Evolutionary conservation across 2,888 invertebrate genomes (phyloP).

Genomic region (Archips crataeganus): DNA sequence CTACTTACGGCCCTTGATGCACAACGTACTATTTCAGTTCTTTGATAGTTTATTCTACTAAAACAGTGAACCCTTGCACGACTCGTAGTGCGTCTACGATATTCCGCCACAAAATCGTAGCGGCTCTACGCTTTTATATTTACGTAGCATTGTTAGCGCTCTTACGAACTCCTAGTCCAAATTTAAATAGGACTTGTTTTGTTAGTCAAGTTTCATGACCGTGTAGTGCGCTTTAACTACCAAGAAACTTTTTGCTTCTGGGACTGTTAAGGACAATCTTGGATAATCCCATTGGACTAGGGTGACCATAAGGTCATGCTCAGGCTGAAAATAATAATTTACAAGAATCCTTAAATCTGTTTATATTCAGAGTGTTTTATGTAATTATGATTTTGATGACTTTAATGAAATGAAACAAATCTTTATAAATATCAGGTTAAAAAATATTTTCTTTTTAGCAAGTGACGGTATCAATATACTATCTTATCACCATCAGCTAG

Average conservation of each 20-base stretch:
- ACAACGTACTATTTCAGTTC: too few relatives aligned
- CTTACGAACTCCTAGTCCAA: background rate
- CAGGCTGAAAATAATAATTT: too few relatives aligned
- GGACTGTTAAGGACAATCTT: constrained; percentile 30
- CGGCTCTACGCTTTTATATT: background rate
- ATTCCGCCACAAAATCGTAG: background rate
- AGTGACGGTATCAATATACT: too few relatives aligned
- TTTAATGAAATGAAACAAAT: too few relatives aligned
- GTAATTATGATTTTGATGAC: too few relatives aligned
- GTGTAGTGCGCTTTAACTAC: constrained; percentile 17
- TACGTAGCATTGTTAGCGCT: background rate
- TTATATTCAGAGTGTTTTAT: too few relatives aligned
- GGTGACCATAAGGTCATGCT: constrained; percentile 13
- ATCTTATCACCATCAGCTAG: too few relatives aligned
- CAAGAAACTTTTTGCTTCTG: constrained; percentile 16
- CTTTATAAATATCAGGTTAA: too few relatives aligned
- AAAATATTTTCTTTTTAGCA: too few relatives aligned
- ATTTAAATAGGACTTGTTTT: constrained; percentile 23
- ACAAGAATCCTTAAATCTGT: too few relatives aligned
- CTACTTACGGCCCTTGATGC: too few relatives aligned
- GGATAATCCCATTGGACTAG: constrained; percentile 25
- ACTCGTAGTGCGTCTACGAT: constrained; percentile 7
- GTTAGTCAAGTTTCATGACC: constrained; percentile 4
- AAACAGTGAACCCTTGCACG: background rate
- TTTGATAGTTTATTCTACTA: too few relatives aligned